These are phyloP conservation scores for Scaptomyza pallida DNA, from an alignment of 1,140 invertebrate genomes.

Conservation along the genomic window DNA sequence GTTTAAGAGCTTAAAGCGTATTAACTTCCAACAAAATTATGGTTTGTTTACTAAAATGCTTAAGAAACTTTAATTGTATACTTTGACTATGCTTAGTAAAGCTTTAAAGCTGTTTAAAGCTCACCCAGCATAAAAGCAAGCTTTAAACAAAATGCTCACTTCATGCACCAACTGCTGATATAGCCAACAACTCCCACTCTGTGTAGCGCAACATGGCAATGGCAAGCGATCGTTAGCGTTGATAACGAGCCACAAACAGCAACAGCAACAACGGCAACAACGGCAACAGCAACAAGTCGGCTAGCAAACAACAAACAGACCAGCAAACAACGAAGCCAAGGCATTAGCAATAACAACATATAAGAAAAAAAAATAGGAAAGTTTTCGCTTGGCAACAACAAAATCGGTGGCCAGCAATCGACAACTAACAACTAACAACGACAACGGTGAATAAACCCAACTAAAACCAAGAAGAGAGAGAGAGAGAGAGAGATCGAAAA, in stretches of 20 bases:
- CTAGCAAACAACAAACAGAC: conserved; percentile 30
- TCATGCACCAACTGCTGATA: not conserved
- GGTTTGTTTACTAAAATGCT: too few relatives aligned
- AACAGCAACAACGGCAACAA: conserved; percentile 13
- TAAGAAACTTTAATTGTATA: too few relatives aligned
- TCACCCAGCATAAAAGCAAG: not conserved
- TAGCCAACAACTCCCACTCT: conserved; percentile 17
- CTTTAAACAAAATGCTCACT: not conserved
- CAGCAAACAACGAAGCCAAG: conserved; percentile 38
- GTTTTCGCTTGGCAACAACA: conserved; percentile 48
- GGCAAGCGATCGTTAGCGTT: conserved; percentile 54
- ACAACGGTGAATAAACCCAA: conserved; percentile 46
- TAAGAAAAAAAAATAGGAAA: conserved; percentile 48
- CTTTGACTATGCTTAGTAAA: not conserved
- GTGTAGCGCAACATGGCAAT: conserved; percentile 44
- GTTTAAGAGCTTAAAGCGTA: too few relatives aligned
- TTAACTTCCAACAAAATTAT: too few relatives aligned
- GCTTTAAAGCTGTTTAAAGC: conserved; percentile 9
- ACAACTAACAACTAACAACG: conserved; percentile 18
- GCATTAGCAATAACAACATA: conserved; percentile 36
- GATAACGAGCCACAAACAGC: conserved; percentile 42
- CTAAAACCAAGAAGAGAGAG: not conserved
- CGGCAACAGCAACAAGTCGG: conserved; percentile 31
- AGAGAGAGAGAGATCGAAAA: conserved; percentile 9
- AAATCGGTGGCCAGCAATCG: conserved; percentile 22